Evolutionary conservation across 2,113 vertebrate species (phyloP), one percentile per base, ranked within the genome.

Genomic region (Pangasianodon hypophthalmus): DNA sequence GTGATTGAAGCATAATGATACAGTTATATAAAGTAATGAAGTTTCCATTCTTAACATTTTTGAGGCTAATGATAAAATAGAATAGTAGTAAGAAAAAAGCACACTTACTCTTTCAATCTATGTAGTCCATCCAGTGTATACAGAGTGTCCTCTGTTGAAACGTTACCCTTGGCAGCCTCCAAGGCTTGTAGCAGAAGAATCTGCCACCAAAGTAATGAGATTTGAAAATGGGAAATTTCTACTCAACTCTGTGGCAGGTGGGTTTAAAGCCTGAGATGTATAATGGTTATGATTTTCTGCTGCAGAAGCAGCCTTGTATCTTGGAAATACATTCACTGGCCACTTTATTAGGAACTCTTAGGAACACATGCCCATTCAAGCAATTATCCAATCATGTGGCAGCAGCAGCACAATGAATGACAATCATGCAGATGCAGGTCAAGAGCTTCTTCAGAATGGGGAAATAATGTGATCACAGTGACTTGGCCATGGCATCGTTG

Each of bases 131-230:
- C 95, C 69, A 99, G 97, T 98, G 99, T 99, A 91, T 98, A 99
- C 84, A 99, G 91, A 89, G 98, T 96, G 92, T 99, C 98, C 91
- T 99, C 98, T 44, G 98, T 99, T 92, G 98, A 97, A 91, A 99
- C 97, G 54, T 99, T 99, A 92, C 98, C 98, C 94, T 95, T 96
- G 73, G 98, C 97, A 99, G 9, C 98, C 98, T 87, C 98, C 98
- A 92, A 99, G 96, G 84, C 98, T 98, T 2, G 98, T 97, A 60
- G 98, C 98, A 4, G 98, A 97, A 4, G 97, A 98, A 93, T 99
- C 97, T 92, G 98, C 98, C 90, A 98, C 97, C 75, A 94, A 94
- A 92, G 98, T 95, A 95, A 94, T 93, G 95, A 94, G 88, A 92
- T 83, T 88, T 90, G 21, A 94, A 92, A 85, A 92, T 92, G 84